Evolutionary conservation across 2,113 vertebrate species (phyloP).

Genomic region (Onychostoma macrolepis): DNA sequence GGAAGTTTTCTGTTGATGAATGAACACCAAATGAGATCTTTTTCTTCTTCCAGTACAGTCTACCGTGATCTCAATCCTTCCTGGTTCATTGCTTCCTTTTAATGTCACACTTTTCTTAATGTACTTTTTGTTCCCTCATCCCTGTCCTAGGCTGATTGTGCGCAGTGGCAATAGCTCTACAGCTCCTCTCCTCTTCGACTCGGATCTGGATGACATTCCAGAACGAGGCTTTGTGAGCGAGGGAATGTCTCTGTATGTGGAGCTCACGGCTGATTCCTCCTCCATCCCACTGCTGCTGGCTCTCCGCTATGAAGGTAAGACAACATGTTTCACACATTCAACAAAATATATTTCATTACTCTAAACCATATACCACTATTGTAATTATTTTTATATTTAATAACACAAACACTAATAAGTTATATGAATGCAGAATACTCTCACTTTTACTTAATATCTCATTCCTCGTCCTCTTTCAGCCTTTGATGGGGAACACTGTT

Average conservation of each 20-base stretch:
- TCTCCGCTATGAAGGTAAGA: conserved; percentile 88
- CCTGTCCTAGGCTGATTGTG: conserved; percentile 80
- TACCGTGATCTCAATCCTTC: neutral
- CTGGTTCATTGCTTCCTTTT: neutral
- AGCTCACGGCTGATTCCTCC: conserved; percentile 87
- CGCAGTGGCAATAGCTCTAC: conserved; percentile 84
- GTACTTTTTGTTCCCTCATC: conserved; percentile 10
- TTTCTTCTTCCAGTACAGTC: neutral
- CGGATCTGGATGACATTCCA: conserved; percentile 89
- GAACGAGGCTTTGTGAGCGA: conserved; percentile 89
- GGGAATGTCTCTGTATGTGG: conserved; percentile 83
- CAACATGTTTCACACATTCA: neutral
- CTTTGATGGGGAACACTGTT: conserved; percentile 90
- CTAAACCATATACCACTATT: neutral
- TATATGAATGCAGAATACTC: neutral
- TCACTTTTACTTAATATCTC: neutral
- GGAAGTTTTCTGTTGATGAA: neutral
- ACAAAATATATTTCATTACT: neutral
- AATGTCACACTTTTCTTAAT: neutral
- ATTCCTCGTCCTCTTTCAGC: conserved; percentile 67
- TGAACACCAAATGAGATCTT: neutral
- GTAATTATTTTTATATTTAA: neutral
- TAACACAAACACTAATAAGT: neutral
- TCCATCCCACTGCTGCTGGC: conserved; percentile 86
- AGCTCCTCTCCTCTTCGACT: conserved; percentile 85